Percentiles rank a stretch among this genome's conserved stretches.
These are phyloP conservation scores for Rhodophaea formosa DNA, from an alignment of 2,888 invertebrate genomes.

Conservation along the genomic window DNA sequence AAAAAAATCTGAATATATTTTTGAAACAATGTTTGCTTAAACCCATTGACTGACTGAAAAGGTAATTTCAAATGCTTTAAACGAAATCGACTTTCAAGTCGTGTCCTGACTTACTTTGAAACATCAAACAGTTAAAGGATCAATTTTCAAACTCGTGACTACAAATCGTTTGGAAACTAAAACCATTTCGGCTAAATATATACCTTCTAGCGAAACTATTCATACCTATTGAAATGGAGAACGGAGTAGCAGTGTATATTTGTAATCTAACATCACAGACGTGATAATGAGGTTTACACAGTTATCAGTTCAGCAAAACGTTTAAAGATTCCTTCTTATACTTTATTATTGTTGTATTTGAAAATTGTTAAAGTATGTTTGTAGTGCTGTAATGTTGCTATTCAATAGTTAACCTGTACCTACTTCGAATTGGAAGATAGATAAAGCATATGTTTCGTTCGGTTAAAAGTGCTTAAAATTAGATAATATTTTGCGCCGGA, in stretches of 20 bases:
- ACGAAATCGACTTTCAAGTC: neutral
- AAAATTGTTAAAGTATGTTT: neutral
- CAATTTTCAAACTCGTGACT: neutral
- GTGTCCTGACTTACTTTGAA: neutral
- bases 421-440: too few relatives aligned
- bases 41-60: neutral
- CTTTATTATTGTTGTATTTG: neutral
- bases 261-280: conserved; percentile 4
- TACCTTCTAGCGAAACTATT: neutral
- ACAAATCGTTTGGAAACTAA: neutral
- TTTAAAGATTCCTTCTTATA: neutral
- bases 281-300: conserved; percentile 10
- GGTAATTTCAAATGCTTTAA: neutral
- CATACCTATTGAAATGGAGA: neutral
- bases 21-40: neutral
- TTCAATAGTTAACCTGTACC: too few relatives aligned
- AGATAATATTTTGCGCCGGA: too few relatives aligned
- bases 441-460: too few relatives aligned
- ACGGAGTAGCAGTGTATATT: neutral
- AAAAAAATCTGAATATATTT: too few relatives aligned
- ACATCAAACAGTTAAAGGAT: neutral
- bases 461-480: too few relatives aligned
- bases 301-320: conserved; percentile 4
- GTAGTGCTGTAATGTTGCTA: neutral
- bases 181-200: conserved; percentile 3